These are phyloP conservation scores for Limnephilus lunatus DNA, from an alignment of 2,888 invertebrate genomes.

Conservation along the genomic window DNA sequence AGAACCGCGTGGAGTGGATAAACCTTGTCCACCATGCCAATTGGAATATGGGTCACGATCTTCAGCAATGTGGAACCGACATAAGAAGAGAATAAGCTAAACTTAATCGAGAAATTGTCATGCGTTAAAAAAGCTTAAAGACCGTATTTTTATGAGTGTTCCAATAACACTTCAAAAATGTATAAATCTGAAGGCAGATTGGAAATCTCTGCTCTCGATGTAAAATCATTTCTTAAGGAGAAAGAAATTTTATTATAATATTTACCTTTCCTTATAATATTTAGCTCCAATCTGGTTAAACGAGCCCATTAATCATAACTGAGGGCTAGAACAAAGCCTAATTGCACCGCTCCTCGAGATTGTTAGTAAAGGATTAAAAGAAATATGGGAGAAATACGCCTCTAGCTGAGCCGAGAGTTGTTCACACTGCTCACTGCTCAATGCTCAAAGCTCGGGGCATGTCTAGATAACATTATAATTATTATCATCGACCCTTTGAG, in stretches of 20 bases:
- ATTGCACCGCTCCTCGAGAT: background rate
- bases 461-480: background rate
- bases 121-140: background rate
- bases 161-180: background rate
- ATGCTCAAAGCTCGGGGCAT: background rate
- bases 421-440: background rate
- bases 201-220: background rate
- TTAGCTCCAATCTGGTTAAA: background rate
- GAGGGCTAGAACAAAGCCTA: background rate
- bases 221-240: background rate
- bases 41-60: no score
- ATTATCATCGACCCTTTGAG: background rate
- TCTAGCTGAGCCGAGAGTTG: background rate
- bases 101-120: no score
- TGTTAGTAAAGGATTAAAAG: slow-evolving; percentile 10
- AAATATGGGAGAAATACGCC: background rate
- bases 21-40: no score
- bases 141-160: background rate
- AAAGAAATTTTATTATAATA: background rate
- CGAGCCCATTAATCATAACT: background rate
- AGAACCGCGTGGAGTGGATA: no score
- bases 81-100: no score
- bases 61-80: no score
- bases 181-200: background rate
- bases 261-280: background rate